These are phyloP conservation scores for Taurulus bubalis DNA, from an alignment of 2,113 vertebrate genomes.

Conservation along the genomic window DNA sequence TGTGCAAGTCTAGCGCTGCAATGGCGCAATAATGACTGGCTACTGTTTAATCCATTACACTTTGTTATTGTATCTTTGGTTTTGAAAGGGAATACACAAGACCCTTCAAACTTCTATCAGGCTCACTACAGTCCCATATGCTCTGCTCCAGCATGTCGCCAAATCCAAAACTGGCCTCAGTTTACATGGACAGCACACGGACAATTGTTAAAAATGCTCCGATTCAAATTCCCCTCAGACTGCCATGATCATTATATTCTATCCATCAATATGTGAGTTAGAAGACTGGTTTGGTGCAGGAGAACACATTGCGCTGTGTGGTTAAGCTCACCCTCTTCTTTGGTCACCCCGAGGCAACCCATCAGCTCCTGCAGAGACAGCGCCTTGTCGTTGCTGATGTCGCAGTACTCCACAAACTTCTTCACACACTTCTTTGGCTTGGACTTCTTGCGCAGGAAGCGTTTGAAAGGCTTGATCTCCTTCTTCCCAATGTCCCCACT, in stretches of 20 bases:
- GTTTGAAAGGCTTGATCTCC: constrained; percentile 97
- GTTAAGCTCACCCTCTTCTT: constrained; percentile 86
- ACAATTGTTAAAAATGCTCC: not conserved
- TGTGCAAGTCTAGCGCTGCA: not conserved
- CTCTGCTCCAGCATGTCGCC: not conserved
- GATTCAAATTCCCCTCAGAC: not conserved
- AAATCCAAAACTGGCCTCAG: not conserved
- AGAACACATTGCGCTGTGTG: not conserved
- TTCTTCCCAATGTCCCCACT: constrained; percentile 97
- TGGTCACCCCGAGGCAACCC: constrained; percentile 93
- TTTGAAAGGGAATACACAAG: not conserved
- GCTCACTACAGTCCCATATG: not conserved
- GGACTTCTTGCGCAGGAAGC: constrained; percentile 94
- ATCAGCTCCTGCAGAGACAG: constrained; percentile 93
- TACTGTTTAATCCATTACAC: not conserved
- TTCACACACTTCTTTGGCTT: constrained; percentile 98
- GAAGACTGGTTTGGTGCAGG: not conserved
- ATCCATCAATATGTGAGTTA: not conserved
- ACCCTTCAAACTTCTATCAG: not conserved
- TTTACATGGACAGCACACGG: not conserved
- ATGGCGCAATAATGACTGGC: not conserved
- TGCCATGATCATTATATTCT: not conserved
- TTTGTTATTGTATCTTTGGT: not conserved
- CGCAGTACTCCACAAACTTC: constrained; percentile 97
- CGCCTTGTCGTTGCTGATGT: constrained; percentile 92